Percentiles rank a stretch among this genome's conserved stretches.
These are phyloP conservation scores for Gallinago undulata DNA, from an alignment of 2,113 vertebrate species.

Conservation along the genomic window DNA sequence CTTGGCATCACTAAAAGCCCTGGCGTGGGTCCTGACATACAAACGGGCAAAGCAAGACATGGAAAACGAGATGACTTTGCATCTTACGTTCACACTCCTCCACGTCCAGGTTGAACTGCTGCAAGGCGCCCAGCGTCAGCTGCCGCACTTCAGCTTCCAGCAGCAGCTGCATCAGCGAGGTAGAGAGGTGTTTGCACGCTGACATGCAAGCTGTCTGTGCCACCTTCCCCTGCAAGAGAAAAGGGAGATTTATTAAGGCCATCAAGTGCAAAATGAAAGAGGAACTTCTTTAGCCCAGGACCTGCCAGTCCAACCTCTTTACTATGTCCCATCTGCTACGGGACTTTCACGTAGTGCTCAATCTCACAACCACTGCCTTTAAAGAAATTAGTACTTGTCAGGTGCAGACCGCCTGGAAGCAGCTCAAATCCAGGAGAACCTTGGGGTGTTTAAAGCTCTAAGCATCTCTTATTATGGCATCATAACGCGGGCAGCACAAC, in stretches of 20 bases:
- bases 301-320: background rate
- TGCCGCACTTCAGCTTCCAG: slow-evolving; percentile 91
- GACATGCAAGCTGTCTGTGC: slow-evolving; percentile 99
- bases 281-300: background rate
- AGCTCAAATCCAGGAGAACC: background rate
- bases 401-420: background rate
- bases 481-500: accelerated
- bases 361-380: accelerated
- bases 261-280: accelerated
- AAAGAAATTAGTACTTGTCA: background rate
- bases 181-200: slow-evolving; percentile 94
- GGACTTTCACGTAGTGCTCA: accelerated
- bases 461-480: accelerated
- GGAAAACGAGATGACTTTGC: background rate
- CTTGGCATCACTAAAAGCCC: background rate
- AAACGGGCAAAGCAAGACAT: accelerated
- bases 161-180: slow-evolving; percentile 90
- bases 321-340: accelerated
- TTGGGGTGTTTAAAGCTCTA: background rate
- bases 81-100: slow-evolving; percentile 93
- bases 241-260: background rate
- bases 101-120: slow-evolving; percentile 94
- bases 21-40: accelerated
- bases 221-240: slow-evolving; percentile 88
- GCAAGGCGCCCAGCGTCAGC: slow-evolving; percentile 91